Percentiles rank a stretch among this genome's conserved stretches.
These are phyloP conservation scores for Lerema accius DNA, from an alignment of 1,140 invertebrate species.

Conservation along the genomic window DNA sequence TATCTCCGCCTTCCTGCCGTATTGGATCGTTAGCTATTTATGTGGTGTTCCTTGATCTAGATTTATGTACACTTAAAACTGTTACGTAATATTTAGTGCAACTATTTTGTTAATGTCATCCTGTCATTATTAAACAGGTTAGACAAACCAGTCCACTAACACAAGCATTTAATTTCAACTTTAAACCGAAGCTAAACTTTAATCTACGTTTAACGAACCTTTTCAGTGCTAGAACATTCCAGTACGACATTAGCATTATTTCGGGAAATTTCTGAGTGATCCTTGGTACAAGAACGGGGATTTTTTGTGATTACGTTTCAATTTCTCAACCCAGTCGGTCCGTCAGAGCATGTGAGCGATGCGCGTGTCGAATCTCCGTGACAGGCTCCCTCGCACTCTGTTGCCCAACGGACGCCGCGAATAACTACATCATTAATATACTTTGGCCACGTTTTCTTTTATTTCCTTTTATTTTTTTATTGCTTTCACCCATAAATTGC, in stretches of 20 bases:
- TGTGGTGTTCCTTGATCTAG: slow-evolving; percentile 32
- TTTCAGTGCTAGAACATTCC: no score
- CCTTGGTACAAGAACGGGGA: slow-evolving; percentile 34
- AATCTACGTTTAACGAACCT: no score
- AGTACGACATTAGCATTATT: not conserved
- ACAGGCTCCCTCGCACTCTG: slow-evolving; percentile 44
- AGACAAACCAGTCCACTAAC: no score
- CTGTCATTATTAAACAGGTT: no score
- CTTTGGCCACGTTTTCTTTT: slow-evolving; percentile 23
- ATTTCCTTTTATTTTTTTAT: not conserved
- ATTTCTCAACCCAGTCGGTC: slow-evolving; percentile 79
- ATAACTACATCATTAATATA: slow-evolving; percentile 30
- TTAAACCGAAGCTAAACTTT: no score
- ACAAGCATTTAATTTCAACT: no score
- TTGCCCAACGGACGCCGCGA: slow-evolving; percentile 21
- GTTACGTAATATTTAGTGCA: no score
- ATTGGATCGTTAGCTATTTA: slow-evolving; percentile 42
- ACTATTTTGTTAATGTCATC: no score
- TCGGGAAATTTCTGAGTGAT: slow-evolving; percentile 39
- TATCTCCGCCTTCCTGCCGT: slow-evolving; percentile 53
- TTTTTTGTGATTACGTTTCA: slow-evolving; percentile 73
- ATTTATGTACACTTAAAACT: not conserved
- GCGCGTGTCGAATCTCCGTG: slow-evolving; percentile 57
- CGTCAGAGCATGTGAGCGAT: slow-evolving; percentile 74
- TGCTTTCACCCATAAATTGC: not conserved